Base-by-base conservation (phyloP, 1,140 invertebrate genomes). In the Euglossa dilemma region DNA sequence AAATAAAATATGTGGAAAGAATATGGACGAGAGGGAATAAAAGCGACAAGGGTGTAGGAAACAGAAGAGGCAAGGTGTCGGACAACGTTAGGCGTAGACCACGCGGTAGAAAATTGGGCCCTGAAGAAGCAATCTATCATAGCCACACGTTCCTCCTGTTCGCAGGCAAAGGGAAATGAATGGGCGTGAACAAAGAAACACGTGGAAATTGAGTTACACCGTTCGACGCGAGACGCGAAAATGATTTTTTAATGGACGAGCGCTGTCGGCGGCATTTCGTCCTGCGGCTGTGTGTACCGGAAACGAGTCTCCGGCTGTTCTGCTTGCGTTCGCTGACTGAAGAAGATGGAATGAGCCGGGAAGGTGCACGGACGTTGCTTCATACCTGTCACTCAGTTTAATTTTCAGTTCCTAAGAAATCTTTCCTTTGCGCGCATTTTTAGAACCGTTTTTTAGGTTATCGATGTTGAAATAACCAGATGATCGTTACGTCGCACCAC, bases 161-260 rank as follows among this genome's bases (percentile, higher is more conserved):
- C 18, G 57, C 52, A 54, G 74, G 63, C 54, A 73, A 63, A 59
- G 67, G 82, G 54, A 76, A 84, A 84, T 72, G 59, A 78, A 88
- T 56, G 47, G 73, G 64, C 71, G 86, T 61, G 57, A 52, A 69
- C 36, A 69, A 81, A 75, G 64, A 79, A 87, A 85, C 87, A 84
- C 84, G 85, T 80, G 87, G 89, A 89, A 91, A 92, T 92, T 90
- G 90, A 91, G 90, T 91, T 91, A 91, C 88, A 80, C 64, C 85
- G 82, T 77, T 73, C 82, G 54, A 79, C 86, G 84, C 86, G 67
- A 73, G 84, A 87, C 72, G 82, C 75, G 43, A 75, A 59, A 82
- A 84, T 85, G 78, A 80, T 78, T 88, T 88, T 88, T 85, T 81
- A 81, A 81, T 66, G 52, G 59, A 81, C 72, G 61, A 81, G 72